These are phyloP conservation scores for Puntigrus tetrazona DNA, from an alignment of 2,113 vertebrate species.

Conservation along the genomic window DNA sequence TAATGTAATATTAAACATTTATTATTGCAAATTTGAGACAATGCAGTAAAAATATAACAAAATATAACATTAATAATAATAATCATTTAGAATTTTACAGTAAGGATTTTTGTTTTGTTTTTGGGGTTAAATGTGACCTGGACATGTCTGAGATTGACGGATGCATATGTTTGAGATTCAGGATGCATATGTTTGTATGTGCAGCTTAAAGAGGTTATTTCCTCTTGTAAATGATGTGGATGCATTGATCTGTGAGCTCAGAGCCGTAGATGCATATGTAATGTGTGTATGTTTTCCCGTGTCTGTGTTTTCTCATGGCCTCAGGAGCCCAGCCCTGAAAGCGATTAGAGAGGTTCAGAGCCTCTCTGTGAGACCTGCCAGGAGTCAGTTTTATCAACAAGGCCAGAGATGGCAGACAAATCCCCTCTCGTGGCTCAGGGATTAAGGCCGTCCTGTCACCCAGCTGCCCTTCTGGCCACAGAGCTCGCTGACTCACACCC, in stretches of 20 bases:
- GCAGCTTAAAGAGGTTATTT: no score
- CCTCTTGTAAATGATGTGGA: not conserved
- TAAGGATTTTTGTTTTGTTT: not conserved
- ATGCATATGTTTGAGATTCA: no score
- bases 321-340: conserved; percentile 49
- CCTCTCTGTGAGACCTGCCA: conserved; percentile 60
- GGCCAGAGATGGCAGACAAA: conserved; percentile 57
- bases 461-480: conserved; percentile 9
- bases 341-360: conserved; percentile 59
- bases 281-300: not conserved
- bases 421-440: conserved; percentile 42
- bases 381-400: conserved; percentile 53
- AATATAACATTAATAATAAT: no score
- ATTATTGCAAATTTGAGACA: no score
- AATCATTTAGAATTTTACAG: not conserved
- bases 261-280: not conserved
- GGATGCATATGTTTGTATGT: not conserved
- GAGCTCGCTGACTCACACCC: conserved; percentile 38
- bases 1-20: not conserved
- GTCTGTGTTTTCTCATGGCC: conserved; percentile 38
- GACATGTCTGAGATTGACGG: not conserved
- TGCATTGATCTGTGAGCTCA: not conserved
- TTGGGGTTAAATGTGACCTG: not conserved
- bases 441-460: conserved; percentile 48
- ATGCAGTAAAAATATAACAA: no score